Evolutionary conservation across 2,113 vertebrate genomes (phyloP), one percentile per base, ranked within the genome.

Genomic region (Bucco capensis): DNA sequence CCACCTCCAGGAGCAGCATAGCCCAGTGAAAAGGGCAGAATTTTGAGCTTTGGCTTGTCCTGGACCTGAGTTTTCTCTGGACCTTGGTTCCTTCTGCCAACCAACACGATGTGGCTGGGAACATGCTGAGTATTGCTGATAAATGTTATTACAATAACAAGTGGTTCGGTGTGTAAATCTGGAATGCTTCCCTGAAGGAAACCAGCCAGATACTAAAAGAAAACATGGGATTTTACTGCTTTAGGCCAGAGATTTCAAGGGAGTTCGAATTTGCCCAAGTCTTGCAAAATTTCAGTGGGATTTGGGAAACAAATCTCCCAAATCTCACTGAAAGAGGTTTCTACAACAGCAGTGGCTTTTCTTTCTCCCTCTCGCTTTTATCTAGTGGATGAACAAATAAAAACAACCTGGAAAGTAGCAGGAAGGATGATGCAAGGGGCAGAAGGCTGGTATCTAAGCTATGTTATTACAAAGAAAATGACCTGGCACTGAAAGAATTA

Each of bases 401-500:
- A 93, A 89, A 69, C 42, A 76, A 69, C 3, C 0, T 2, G 8
- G 54, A 38, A 75, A 65, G n/a, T 42, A 61, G n/a, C 3, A 10
- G 60, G 65, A 49, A 78, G 42, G 90, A 35, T 35, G 81, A 60
- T 84, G 81, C 64, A 16, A 80, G 91, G 88, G 53, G 69, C 6
- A 17, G 83, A 86, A 87, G 61, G 31, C 61, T 23, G 54, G 37
- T 69, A 71, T 35, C 90, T 83, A 49, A 85, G 78, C 93, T 6
- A 16, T 76, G 83, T 86, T 54, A 84, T 81, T 92, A 88, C 92
- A 94, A 86, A 91, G 91, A 85, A 88, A 92, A 95, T 89, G 94
- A 96, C 92, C 93, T 65, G 15, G 85, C 74, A 61, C 72, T 25
- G 65, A 79, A 96, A 94, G 96, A 97, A 97, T 95, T 81, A 91